These are phyloP conservation scores for Passerculus sandwichensis DNA, from an alignment of 2,797 vertebrate genomes.

Conservation along the genomic window DNA sequence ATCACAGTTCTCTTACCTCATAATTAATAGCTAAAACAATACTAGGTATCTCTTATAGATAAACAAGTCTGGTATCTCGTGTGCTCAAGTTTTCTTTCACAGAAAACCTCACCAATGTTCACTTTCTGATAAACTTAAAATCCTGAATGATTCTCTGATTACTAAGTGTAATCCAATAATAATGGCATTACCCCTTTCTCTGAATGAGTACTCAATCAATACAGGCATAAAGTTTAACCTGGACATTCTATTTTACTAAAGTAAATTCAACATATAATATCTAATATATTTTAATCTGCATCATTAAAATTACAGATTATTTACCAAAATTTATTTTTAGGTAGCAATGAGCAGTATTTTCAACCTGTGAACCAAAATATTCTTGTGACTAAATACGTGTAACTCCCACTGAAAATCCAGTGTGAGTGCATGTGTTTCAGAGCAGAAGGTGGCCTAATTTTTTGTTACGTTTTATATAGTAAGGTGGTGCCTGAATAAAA, in stretches of 20 bases:
- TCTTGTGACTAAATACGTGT: neutral
- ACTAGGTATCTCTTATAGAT: neutral
- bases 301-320: neutral
- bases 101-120: neutral
- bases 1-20: neutral
- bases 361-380: neutral
- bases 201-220: neutral
- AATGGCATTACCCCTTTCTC: neutral
- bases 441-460: conserved; percentile 45
- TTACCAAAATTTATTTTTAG: neutral
- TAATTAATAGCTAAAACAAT: neutral
- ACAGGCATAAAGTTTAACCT: neutral
- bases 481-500: conserved; percentile 34
- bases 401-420: neutral
- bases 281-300: neutral
- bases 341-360: neutral
- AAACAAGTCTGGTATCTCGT: neutral
- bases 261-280: no score
- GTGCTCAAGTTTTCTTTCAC: neutral
- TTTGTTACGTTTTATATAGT: neutral
- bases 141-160: neutral
- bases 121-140: neutral
- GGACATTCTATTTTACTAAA: neutral
- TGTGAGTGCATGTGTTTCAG: neutral
- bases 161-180: neutral